Conservation (phyloP, 1,140 invertebrate species). For the Drosophila carrolli region DNA sequence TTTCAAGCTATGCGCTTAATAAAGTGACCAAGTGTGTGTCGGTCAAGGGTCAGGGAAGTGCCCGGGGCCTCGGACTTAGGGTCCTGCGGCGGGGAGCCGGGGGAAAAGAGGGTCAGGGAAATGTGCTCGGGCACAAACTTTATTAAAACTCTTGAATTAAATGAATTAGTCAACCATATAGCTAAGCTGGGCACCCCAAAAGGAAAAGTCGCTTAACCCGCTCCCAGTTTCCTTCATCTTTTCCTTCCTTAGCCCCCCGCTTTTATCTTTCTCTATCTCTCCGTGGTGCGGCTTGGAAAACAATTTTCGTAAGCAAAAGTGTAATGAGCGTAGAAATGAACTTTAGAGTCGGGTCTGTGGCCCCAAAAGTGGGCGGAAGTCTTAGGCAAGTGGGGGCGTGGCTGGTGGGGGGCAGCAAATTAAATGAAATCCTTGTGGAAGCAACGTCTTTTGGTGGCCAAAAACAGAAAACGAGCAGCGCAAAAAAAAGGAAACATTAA, state of each 20-base stretch:
- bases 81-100: background rate
- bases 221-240: slow-evolving; percentile 22
- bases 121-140: slow-evolving; percentile 76
- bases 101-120: slow-evolving; percentile 47
- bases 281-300: slow-evolving; percentile 77
- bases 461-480: slow-evolving; percentile 51
- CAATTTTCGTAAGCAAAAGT: slow-evolving; percentile 83
- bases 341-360: slow-evolving; percentile 61
- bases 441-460: slow-evolving; percentile 51
- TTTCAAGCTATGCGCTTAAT: slow-evolving; percentile 75
- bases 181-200: slow-evolving; percentile 59
- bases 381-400: slow-evolving; percentile 6
- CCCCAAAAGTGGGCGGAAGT: slow-evolving; percentile 20
- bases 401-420: slow-evolving; percentile 53
- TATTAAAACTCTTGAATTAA: slow-evolving; percentile 83
- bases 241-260: slow-evolving; percentile 10
- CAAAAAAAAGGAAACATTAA: slow-evolving; percentile 71
- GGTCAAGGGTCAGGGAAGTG: slow-evolving; percentile 29
- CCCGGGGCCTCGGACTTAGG: slow-evolving; percentile 27
- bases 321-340: slow-evolving; percentile 82
- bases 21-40: slow-evolving; percentile 61
- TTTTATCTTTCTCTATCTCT: slow-evolving; percentile 67
- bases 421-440: slow-evolving; percentile 76
- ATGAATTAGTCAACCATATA: slow-evolving; percentile 83
- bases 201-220: slow-evolving; percentile 61